A percentile compares a stretch with the other conserved stretches of the same genome.
phyloP scores from a whole-genome alignment of 2,888 invertebrate species.

The Platycheirus albimanus region DNA sequence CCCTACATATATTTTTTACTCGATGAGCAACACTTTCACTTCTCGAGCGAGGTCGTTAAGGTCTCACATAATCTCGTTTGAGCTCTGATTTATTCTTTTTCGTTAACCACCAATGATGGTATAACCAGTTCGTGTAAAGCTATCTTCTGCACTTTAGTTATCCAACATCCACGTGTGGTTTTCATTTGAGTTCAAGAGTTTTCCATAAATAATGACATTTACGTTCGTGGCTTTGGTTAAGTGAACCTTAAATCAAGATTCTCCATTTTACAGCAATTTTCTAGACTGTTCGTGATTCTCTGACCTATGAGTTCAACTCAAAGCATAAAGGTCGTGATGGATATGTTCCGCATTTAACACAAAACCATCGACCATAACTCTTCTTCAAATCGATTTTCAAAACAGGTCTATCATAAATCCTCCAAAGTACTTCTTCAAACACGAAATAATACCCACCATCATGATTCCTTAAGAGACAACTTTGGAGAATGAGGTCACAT shows the following conservation, averaged over 20 bases:
- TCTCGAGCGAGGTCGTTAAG: not conserved
- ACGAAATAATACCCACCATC: constrained; percentile 43
- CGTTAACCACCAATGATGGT: not conserved
- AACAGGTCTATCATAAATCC: constrained; percentile 28
- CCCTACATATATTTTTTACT: no score
- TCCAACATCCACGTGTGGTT: constrained; percentile 18
- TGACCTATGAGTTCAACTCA: constrained; percentile 18
- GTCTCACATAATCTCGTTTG: constrained; percentile 24
- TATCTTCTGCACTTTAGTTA: not conserved
- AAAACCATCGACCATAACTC: constrained; percentile 11
- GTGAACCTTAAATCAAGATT: not conserved
- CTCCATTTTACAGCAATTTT: not conserved
- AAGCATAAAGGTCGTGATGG: constrained; percentile 54
- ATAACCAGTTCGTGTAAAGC: no score
- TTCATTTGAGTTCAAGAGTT: constrained; percentile 47
- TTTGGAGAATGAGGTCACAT: constrained; percentile 61
- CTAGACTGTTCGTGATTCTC: constrained; percentile 14
- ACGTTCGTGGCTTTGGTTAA: constrained; percentile 27
- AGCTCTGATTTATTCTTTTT: constrained; percentile 16
- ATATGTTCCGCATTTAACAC: constrained; percentile 36
- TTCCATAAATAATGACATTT: constrained; percentile 56
- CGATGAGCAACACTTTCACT: constrained; percentile 33
- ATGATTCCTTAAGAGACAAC: constrained; percentile 34
- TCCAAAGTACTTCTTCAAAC: constrained; percentile 33
- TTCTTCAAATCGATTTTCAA: constrained; percentile 4